Percentiles rank a stretch among this genome's conserved stretches.
phyloP scores from a whole-genome alignment of 1,140 invertebrate species.

The Zaprionus lachaisei region DNA sequence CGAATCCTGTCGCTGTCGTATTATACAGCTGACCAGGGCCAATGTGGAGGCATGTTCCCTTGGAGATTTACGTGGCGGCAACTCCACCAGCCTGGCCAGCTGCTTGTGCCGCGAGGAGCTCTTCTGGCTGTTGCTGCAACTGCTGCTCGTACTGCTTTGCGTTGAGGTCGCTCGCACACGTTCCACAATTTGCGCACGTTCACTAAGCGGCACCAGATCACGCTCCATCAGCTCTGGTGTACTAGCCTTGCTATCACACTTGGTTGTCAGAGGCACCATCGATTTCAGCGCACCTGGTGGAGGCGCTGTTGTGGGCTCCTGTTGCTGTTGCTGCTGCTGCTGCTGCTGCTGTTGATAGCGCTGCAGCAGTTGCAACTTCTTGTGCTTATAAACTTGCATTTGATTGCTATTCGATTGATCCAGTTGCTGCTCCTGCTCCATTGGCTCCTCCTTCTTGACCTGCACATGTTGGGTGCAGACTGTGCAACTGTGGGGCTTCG shows the following conservation, averaged over 20 bases:
- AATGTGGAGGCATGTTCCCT: conserved; percentile 93
- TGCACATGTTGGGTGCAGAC: conserved; percentile 44
- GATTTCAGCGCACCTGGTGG: conserved; percentile 45
- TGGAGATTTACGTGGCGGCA: conserved; percentile 92
- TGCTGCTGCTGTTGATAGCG: conserved; percentile 73
- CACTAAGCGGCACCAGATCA: conserved; percentile 62
- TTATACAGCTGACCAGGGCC: conserved; percentile 90
- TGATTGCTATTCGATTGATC: conserved; percentile 33
- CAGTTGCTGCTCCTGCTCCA: conserved; percentile 26
- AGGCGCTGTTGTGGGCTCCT: no score
- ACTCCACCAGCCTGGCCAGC: conserved; percentile 84
- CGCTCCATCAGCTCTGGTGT: conserved; percentile 70
- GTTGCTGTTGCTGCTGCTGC: conserved; percentile 8
- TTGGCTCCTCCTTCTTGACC: neutral
- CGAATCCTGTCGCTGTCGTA: conserved; percentile 85
- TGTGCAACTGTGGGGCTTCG: conserved; percentile 74
- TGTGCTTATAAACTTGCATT: conserved; percentile 66
- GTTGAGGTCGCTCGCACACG: conserved; percentile 64
- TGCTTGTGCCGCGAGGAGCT: conserved; percentile 72
- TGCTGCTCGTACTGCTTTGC: conserved; percentile 57
- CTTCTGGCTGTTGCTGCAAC: conserved; percentile 63
- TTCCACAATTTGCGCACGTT: conserved; percentile 57
- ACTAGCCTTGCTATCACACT: conserved; percentile 81
- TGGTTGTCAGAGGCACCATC: conserved; percentile 47
- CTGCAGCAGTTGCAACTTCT: conserved; percentile 73